A percentile compares a stretch with the other conserved stretches of the same genome.
Evolutionary conservation across 2,888 invertebrate species (phyloP).

Genomic region (Adelognathus sp.): DNA sequence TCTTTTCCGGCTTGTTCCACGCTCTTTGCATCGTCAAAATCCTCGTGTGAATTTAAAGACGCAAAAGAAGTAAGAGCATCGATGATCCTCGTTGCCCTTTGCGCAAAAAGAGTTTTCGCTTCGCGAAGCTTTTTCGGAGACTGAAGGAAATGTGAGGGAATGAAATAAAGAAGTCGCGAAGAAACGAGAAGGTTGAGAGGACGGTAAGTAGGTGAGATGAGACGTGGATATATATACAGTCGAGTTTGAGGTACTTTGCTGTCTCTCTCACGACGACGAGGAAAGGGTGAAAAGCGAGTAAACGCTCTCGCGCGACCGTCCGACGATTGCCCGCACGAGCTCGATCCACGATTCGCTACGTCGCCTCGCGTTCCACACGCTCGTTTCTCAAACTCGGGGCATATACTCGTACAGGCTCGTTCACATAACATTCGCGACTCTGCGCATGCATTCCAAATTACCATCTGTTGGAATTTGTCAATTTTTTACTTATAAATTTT

Average conservation of each 20-base stretch:
- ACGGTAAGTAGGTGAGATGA: constrained; percentile 31
- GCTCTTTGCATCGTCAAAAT: constrained; percentile 7
- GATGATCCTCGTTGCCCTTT: constrained; percentile 20
- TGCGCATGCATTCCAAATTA: background rate
- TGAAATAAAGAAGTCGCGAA: constrained; percentile 3
- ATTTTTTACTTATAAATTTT: no score
- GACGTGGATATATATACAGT: constrained; percentile 42
- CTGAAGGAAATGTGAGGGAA: constrained; percentile 13
- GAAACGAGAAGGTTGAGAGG: background rate
- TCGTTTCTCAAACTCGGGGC: constrained; percentile 26
- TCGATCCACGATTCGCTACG: constrained; percentile 38
- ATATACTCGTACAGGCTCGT: constrained; percentile 27
- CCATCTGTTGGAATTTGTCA: no score
- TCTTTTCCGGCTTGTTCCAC: background rate
- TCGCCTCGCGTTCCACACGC: constrained; percentile 35
- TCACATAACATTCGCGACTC: background rate
- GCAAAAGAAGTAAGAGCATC: background rate
- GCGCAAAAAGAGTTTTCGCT: constrained; percentile 23
- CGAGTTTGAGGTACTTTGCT: constrained; percentile 27
- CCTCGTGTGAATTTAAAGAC: background rate
- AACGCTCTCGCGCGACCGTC: constrained; percentile 39
- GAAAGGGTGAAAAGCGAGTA: constrained; percentile 29
- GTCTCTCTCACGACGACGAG: no score
- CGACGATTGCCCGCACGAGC: constrained; percentile 43
- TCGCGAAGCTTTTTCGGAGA: background rate